Conservation (phyloP, 2,888 invertebrate genomes). For the Drosophila mayaguana region DNA sequence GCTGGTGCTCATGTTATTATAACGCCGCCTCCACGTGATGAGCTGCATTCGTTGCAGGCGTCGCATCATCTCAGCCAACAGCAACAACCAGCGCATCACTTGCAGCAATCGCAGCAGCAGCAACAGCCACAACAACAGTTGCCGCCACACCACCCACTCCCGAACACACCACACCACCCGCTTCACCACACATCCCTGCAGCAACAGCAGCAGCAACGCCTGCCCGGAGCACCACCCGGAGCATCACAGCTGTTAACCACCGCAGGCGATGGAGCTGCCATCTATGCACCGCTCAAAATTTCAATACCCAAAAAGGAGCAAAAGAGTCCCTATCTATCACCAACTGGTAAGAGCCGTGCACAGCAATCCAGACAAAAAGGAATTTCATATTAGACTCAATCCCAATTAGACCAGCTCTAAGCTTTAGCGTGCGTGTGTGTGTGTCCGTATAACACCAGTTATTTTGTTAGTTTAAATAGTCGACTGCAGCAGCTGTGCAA, state of each 20-base stretch:
- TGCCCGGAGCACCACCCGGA: conserved; percentile 42
- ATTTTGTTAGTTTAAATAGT: neutral
- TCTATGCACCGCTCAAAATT: conserved; percentile 85
- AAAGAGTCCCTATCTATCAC: conserved; percentile 95
- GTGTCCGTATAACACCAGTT: neutral
- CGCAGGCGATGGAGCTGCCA: conserved; percentile 82
- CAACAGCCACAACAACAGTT: conserved; percentile 43
- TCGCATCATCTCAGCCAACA: conserved; percentile 65
- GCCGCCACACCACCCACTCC: conserved; percentile 52
- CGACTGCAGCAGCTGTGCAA: conserved; percentile 24
- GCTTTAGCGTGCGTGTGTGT: neutral
- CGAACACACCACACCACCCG: conserved; percentile 69
- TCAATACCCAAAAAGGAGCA: conserved; percentile 85
- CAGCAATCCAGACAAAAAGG: neutral
- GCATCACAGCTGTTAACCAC: conserved; percentile 75
- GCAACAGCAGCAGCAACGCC: conserved; percentile 65
- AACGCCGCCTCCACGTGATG: conserved; percentile 75
- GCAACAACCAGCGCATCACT: conserved; percentile 68
- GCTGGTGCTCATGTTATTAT: conserved; percentile 76
- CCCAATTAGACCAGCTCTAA: neutral
- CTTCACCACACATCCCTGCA: conserved; percentile 70
- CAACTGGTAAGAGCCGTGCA: conserved; percentile 88
- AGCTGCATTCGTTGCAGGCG: conserved; percentile 62
- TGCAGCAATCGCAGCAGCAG: conserved; percentile 64
- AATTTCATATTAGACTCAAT: neutral